phyloP scores from a whole-genome alignment of 2,888 invertebrate species.

The Magallana nippona region DNA sequence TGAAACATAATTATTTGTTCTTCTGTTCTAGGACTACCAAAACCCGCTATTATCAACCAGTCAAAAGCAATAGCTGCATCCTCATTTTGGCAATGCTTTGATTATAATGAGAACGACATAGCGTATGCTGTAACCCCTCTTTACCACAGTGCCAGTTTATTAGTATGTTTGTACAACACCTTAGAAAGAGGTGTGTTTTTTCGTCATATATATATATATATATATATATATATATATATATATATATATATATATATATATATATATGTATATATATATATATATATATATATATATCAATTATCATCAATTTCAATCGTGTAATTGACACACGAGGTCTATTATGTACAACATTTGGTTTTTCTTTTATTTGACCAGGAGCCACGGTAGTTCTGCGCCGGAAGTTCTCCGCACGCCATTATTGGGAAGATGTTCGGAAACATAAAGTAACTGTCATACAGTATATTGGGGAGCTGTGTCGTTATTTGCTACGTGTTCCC shows the following conservation, averaged over 20 bases:
- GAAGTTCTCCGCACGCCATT: constrained; percentile 95
- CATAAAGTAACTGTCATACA: constrained; percentile 90
- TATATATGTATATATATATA: no score
- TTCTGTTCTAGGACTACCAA: constrained; percentile 66
- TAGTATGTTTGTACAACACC: constrained; percentile 84
- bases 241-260: no score
- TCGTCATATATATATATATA: no score
- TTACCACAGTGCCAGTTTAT: constrained; percentile 96
- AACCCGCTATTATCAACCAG: constrained; percentile 94
- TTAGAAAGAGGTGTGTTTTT: constrained; percentile 54
- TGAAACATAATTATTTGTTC: no score
- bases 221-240: no score
- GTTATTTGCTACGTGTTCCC: constrained; percentile 81
- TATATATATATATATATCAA: no score
- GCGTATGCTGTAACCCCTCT: constrained; percentile 94
- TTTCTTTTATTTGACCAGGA: constrained; percentile 78
- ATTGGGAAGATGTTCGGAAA: constrained; percentile 94
- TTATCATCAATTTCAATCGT: neutral
- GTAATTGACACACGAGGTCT: no score
- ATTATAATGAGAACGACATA: constrained; percentile 83
- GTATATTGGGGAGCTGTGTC: constrained; percentile 82
- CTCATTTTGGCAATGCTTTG: constrained; percentile 47
- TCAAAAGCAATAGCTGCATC: constrained; percentile 78
- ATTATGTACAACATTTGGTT: no score
- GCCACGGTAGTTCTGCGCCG: constrained; percentile 89